These are phyloP conservation scores for Osmerus mordax DNA, from an alignment of 2,113 vertebrate species.

Conservation along the genomic window DNA sequence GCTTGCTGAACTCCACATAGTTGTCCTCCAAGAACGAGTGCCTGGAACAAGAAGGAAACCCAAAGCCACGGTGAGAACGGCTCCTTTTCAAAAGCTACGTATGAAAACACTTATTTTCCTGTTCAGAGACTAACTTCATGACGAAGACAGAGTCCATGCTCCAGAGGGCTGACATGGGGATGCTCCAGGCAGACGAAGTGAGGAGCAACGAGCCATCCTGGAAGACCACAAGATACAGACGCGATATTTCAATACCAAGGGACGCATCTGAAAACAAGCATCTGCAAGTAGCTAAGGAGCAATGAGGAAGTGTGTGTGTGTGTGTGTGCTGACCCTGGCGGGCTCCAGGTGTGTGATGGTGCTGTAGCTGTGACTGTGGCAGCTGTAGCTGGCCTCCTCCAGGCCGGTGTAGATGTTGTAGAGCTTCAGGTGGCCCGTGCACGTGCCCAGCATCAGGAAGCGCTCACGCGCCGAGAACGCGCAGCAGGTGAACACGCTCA, in stretches of 20 bases:
- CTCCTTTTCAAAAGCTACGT: too few species aligned
- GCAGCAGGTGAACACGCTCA: conserved; percentile 92
- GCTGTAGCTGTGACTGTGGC: conserved; percentile 80
- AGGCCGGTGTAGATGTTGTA: conserved; percentile 92
- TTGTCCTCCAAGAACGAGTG: conserved; percentile 94
- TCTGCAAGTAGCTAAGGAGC: too few species aligned
- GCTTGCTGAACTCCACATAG: conserved; percentile 97
- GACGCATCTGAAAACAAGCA: background rate
- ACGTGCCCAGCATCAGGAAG: conserved; percentile 94
- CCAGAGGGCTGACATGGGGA: conserved; percentile 92
- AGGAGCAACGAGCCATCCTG: conserved; percentile 91
- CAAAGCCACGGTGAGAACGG: background rate
- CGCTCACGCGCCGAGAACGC: conserved; percentile 91
- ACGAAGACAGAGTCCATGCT: conserved; percentile 92
- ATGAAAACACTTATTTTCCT: too few species aligned
- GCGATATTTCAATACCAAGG: background rate
- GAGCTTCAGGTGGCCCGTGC: conserved; percentile 88
- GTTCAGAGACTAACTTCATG: conserved; percentile 80
- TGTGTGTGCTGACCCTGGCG: conserved; percentile 77
- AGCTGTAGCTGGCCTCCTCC: conserved; percentile 91
- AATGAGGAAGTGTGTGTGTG: background rate
- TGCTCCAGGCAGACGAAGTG: conserved; percentile 91
- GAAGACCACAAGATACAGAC: conserved; percentile 17
- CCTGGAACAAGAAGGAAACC: conserved; percentile 57
- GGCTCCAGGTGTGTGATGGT: conserved; percentile 90